Evolutionary conservation across 2,888 invertebrate species (phyloP).

Genomic region (Troides oblongomaculatus): DNA sequence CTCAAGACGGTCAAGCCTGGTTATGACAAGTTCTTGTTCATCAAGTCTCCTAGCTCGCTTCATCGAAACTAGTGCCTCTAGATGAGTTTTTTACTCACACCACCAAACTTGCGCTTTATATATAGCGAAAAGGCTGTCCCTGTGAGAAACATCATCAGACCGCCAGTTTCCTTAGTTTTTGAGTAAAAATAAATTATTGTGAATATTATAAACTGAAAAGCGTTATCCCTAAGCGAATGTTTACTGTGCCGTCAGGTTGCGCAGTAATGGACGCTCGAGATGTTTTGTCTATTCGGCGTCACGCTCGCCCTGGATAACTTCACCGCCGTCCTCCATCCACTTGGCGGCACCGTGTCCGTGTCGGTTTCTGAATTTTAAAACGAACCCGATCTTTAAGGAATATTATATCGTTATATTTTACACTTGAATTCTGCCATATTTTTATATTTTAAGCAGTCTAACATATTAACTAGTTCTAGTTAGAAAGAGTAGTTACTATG

Average conservation of each 20-base stretch:
- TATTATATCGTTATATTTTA: background rate
- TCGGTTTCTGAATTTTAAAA: slow-evolving; percentile 3
- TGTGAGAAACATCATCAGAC: no score
- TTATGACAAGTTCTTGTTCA: no score
- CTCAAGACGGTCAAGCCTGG: no score
- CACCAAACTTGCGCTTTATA: no score
- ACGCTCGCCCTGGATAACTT: slow-evolving; percentile 31
- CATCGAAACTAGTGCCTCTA: no score
- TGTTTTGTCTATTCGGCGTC: slow-evolving; percentile 37
- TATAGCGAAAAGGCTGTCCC: no score
- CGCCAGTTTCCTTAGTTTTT: no score
- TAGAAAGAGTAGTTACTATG: no score
- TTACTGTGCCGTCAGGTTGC: slow-evolving; percentile 31
- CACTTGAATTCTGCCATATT: background rate
- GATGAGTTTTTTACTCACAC: no score
- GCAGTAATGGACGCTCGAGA: slow-evolving; percentile 35
- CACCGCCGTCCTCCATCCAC: slow-evolving; percentile 28
- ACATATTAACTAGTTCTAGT: no score
- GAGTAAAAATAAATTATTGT: background rate
- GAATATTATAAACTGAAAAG: background rate
- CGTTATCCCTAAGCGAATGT: slow-evolving; percentile 32
- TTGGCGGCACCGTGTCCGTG: background rate
- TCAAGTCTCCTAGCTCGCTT: no score
- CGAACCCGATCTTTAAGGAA: background rate
- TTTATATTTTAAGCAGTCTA: no score